phyloP scores from a whole-genome alignment of 2,797 vertebrate genomes.

The Gadopsis bispinosus region DNA sequence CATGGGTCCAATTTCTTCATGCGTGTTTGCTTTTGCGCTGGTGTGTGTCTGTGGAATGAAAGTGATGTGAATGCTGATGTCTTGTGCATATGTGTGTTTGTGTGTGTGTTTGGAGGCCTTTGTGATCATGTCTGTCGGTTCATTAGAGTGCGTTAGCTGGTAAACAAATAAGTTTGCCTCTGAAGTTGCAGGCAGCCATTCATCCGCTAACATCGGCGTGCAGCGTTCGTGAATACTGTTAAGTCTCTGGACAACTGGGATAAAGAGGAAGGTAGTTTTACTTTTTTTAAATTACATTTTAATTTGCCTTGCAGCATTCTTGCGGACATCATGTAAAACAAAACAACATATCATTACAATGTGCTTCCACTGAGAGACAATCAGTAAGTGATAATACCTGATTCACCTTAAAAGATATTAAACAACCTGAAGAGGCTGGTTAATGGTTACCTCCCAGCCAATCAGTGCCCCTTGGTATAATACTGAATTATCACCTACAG shows the following conservation, averaged over 20 bases:
- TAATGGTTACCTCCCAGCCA: background rate
- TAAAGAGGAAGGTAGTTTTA: background rate
- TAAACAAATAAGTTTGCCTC: conserved; percentile 17
- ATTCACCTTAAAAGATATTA: background rate
- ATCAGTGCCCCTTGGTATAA: too few species aligned
- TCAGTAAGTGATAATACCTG: background rate
- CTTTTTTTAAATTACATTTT: too few species aligned
- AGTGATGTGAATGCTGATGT: background rate
- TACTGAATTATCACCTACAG: background rate
- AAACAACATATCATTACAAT: background rate
- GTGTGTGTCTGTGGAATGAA: background rate
- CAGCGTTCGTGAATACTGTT: conserved; percentile 8
- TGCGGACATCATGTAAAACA: background rate
- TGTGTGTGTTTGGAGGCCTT: background rate
- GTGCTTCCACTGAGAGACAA: background rate
- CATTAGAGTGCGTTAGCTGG: background rate
- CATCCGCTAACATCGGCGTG: background rate
- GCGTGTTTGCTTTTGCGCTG: background rate
- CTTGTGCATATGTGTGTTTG: background rate
- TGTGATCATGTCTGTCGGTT: background rate
- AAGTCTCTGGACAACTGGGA: background rate
- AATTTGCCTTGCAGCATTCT: background rate
- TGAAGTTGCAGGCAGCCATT: conserved; percentile 15
- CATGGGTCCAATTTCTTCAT: background rate
- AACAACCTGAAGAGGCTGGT: background rate